Conservation (phyloP, 1,140 invertebrate species). For the Propsilocerus akamusi region DNA sequence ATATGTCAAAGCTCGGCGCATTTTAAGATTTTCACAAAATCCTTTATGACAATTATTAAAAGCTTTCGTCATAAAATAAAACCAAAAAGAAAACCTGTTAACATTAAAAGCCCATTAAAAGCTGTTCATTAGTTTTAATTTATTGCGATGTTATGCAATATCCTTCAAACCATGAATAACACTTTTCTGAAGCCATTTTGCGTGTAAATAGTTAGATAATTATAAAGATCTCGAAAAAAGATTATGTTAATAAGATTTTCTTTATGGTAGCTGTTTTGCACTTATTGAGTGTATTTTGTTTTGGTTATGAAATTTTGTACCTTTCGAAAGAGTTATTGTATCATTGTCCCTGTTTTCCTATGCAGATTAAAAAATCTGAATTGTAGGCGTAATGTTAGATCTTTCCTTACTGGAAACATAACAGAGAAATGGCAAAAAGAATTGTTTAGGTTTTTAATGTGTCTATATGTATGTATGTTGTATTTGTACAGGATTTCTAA, state of each 20-base stretch:
- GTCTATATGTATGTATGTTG: too few species aligned
- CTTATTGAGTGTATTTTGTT: constrained; percentile 13
- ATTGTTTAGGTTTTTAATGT: constrained; percentile 8
- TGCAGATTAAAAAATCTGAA: constrained; percentile 82
- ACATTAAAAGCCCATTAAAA: too few species aligned
- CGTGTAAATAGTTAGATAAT: not conserved
- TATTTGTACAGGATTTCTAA: too few species aligned
- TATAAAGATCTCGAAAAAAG: not conserved
- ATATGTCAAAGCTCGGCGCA: too few species aligned
- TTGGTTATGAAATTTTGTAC: constrained; percentile 25
- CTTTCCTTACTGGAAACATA: constrained; percentile 72
- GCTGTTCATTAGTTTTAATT: too few species aligned
- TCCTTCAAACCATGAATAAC: too few species aligned
- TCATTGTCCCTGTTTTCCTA: constrained; percentile 58
- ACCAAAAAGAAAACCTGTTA: too few species aligned
- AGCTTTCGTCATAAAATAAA: too few species aligned
- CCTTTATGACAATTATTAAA: too few species aligned
- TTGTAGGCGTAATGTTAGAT: constrained; percentile 75
- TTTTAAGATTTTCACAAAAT: too few species aligned
- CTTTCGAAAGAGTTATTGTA: constrained; percentile 52
- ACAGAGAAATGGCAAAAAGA: constrained; percentile 21
- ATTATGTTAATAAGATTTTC: not conserved
- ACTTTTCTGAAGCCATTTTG: too few species aligned
- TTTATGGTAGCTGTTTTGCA: not conserved
- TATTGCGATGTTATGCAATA: too few species aligned